Base-by-base conservation (phyloP, 2,888 invertebrate species). In the Craniophora ligustri region DNA sequence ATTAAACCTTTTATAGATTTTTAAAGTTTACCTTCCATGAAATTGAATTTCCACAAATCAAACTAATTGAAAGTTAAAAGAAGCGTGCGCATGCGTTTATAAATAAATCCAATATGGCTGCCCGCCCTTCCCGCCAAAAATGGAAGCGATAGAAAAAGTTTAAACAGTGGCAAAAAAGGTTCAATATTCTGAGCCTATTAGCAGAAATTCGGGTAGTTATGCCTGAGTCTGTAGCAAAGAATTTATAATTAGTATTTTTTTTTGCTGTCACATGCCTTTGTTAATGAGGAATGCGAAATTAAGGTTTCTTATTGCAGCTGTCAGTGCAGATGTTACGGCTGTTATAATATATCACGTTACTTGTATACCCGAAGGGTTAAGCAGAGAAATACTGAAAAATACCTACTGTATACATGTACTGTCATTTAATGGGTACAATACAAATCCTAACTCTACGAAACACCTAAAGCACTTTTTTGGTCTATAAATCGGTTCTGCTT, bases 51-150 rank as follows among this genome's bases (percentile, higher is more conserved):
- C 21, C 46, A 69, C 84, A 89, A 87, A 90, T 91, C 87, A 89
- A 88, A 88, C 85, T 90, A 89, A 87, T 87, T 89, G 90, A 90
- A 88, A 72, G 81, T 69, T 69, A 77, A 84, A 82, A 80, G 76
- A 75, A 79, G 75, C 76, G 62, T 47, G 75, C 84, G 82, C 84
- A 86, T 83, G 83, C 76, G 56, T 67, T 85, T 87, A 87, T 78
- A 87, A 88, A 87, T 89, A 88, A 78, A 84, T 69, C 21, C 75
- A 86, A 86, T 67, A 87, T 84, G 86, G 85, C 80, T 58, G 79
- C 51, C 71, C 78, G 82, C 84, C 85, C 86, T 79, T 81, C 79
- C 65, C 75, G 76, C 78, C 59, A 71, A 71, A 72, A 67, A 31
- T 68, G 67, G 73, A 69, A 70, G 50, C 62, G 59, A 64, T 64